Conservation (phyloP, 2,888 invertebrate species). For the Callyntrura guangdongensis region DNA sequence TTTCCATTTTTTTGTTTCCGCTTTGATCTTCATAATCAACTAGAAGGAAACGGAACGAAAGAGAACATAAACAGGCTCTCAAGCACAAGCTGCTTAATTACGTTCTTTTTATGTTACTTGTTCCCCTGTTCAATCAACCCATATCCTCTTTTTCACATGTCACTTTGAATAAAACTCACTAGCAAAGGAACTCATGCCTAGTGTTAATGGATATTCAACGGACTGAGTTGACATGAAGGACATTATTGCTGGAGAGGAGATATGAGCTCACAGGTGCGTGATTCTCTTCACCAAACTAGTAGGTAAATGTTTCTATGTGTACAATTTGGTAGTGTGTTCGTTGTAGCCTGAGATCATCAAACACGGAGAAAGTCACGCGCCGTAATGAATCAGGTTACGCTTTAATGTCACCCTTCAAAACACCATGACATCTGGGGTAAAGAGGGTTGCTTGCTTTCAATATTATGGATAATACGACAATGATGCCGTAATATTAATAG, state of each 20-base stretch:
- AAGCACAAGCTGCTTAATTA: constrained; percentile 28
- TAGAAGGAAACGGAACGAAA: not conserved
- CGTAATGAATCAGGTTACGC: constrained; percentile 52
- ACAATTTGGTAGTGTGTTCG: not conserved
- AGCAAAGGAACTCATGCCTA: not conserved
- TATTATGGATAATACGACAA: constrained; percentile 3
- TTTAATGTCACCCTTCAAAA: constrained; percentile 38
- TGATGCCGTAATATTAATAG: not conserved
- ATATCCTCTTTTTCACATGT: not conserved
- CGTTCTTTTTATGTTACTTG: constrained; percentile 3
- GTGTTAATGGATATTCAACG: not conserved
- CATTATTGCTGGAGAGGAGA: constrained; percentile 8
- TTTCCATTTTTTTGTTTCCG: not conserved
- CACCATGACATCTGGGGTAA: not conserved
- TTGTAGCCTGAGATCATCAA: constrained; percentile 37
- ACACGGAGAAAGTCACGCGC: constrained; percentile 51
- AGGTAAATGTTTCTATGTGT: not conserved
- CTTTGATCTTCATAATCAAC: constrained; percentile 20
- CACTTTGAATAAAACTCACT: not conserved
- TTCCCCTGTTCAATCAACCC: not conserved
- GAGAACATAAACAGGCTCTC: not conserved
- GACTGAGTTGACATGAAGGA: not conserved
- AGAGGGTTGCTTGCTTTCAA: not conserved
- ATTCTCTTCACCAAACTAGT: not conserved
- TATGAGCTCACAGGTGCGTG: not conserved